phyloP scores from a whole-genome alignment of 2,797 vertebrate species.

The Oryzias sinensis region DNA sequence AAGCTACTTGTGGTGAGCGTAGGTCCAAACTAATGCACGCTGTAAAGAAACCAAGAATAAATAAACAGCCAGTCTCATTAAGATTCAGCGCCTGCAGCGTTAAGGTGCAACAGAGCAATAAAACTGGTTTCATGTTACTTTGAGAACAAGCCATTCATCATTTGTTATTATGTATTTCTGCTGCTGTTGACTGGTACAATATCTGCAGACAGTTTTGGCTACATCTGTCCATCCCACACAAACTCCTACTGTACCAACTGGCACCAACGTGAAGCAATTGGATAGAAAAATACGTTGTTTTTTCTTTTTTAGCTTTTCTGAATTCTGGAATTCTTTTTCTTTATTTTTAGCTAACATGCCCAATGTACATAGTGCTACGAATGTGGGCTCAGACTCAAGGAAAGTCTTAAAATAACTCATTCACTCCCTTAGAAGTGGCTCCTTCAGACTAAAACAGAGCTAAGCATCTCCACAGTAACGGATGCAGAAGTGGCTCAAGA shows the following conservation, averaged over 20 bases:
- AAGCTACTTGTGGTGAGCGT: slow-evolving; percentile 55
- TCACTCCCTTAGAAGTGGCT: slow-evolving; percentile 40
- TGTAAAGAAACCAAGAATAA: slow-evolving; percentile 1
- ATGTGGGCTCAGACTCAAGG: slow-evolving; percentile 45
- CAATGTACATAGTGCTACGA: slow-evolving; percentile 28
- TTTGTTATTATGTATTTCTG: slow-evolving; percentile 4
- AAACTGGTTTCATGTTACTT: slow-evolving; percentile 24
- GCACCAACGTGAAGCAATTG: no score
- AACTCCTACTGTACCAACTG: no score
- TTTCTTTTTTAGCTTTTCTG: no score
- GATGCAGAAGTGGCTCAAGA: slow-evolving; percentile 39
- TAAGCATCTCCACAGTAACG: slow-evolving; percentile 18
- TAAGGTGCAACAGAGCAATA: slow-evolving; percentile 20
- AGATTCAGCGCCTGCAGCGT: slow-evolving; percentile 24
- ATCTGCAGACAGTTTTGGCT: background rate
- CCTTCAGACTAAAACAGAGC: slow-evolving; percentile 17
- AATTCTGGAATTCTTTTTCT: background rate
- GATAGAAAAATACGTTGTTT: no score
- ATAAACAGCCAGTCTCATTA: slow-evolving; percentile 27
- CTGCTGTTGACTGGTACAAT: slow-evolving; percentile 8
- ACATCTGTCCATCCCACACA: no score
- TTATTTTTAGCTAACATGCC: slow-evolving; percentile 21
- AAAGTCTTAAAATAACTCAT: slow-evolving; percentile 54
- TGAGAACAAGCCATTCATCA: slow-evolving; percentile 17
- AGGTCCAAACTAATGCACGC: slow-evolving; percentile 43